These are phyloP conservation scores for Lysandra bellargus DNA, from an alignment of 2,888 invertebrate species.

Conservation along the genomic window DNA sequence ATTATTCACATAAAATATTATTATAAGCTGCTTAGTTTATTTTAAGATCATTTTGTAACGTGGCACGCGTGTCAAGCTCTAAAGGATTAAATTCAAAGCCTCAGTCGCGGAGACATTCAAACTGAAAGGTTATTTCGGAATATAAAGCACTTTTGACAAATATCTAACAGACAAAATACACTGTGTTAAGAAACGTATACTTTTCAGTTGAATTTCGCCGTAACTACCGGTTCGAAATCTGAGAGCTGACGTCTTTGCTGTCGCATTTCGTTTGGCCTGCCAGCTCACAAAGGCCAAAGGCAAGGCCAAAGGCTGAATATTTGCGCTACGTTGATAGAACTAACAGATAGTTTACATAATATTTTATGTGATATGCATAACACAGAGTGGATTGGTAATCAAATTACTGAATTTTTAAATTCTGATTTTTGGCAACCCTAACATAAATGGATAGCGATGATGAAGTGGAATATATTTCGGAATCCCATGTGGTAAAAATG, in stretches of 20 bases:
- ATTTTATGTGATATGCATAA: not conserved
- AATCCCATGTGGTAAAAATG: conserved; percentile 21
- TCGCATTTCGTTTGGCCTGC: conserved; percentile 20
- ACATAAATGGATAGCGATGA: conserved; percentile 23
- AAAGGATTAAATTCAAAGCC: not conserved
- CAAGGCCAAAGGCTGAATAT: conserved; percentile 14
- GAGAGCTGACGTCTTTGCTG: conserved; percentile 16
- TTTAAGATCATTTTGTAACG: not conserved
- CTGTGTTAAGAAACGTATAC: conserved; percentile 10
- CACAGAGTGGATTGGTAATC: not conserved
- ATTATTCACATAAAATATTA: not conserved
- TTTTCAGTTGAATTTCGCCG: conserved; percentile 8
- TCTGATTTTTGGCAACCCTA: conserved; percentile 1
- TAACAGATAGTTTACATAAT: not conserved
- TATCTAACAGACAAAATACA: conserved; percentile 8
- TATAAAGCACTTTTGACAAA: not conserved
- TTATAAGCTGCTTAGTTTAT: not conserved
- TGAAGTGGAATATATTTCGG: conserved; percentile 28
- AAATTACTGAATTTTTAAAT: not conserved
- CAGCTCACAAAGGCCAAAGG: conserved; percentile 2
- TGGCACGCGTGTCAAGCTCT: not conserved
- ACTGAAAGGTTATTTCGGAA: not conserved
- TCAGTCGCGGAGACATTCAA: not conserved
- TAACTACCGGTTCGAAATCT: conserved; percentile 1
- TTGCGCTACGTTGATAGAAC: not conserved